phyloP scores from a whole-genome alignment of 2,888 invertebrate genomes.

The Rutpela maculata region DNA sequence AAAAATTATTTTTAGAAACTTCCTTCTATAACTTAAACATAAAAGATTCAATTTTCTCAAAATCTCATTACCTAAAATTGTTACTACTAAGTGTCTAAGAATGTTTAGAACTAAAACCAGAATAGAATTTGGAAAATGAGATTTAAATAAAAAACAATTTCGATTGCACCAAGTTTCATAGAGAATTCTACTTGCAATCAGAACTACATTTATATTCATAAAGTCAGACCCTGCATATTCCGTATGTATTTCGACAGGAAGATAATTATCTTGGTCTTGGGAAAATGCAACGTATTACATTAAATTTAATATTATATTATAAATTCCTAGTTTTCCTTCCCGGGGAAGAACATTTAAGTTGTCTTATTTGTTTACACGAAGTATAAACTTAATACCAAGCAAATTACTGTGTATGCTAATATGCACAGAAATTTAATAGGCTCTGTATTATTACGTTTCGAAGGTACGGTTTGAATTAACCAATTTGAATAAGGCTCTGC shows the following conservation, averaged over 20 bases:
- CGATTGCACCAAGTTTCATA: background rate
- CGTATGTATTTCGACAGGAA: constrained; percentile 20
- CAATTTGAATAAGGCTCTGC: constrained; percentile 62
- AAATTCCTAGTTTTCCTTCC: constrained; percentile 30
- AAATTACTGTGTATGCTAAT: constrained; percentile 71
- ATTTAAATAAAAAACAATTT: background rate
- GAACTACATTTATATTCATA: background rate
- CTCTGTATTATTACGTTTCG: constrained; percentile 70
- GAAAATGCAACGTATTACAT: constrained; percentile 29
- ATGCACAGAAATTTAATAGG: constrained; percentile 69
- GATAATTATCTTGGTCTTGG: constrained; percentile 28
- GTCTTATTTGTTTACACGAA: constrained; percentile 44
- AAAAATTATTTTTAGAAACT: too few species aligned
- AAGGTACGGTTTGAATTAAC: constrained; percentile 68
- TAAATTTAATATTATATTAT: constrained; percentile 28
- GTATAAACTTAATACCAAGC: constrained; percentile 65
- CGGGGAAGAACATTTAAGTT: constrained; percentile 46
- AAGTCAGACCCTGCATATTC: background rate
- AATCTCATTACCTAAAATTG: too few species aligned
- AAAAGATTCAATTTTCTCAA: too few species aligned
- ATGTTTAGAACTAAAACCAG: too few species aligned
- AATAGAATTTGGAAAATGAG: too few species aligned
- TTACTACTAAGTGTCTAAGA: too few species aligned
- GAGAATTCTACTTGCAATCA: background rate
- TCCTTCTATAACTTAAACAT: too few species aligned